phyloP scores from a whole-genome alignment of 2,797 vertebrate genomes.

The Oryzias dopingdopingensis region DNA sequence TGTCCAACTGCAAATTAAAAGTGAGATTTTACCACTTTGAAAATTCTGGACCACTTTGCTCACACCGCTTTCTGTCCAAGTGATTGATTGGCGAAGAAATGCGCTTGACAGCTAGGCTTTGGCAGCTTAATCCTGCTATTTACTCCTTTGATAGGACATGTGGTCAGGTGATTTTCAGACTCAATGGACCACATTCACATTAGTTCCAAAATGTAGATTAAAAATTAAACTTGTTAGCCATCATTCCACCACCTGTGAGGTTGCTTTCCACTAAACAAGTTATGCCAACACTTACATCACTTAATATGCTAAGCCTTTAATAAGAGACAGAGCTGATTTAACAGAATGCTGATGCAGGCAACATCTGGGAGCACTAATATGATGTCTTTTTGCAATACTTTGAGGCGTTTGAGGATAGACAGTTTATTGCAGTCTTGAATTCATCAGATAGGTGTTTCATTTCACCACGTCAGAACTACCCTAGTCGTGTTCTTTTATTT shows the following conservation, averaged over 20 bases:
- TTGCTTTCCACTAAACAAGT: constrained; percentile 43
- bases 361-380: constrained; percentile 40
- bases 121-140: constrained; percentile 56
- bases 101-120: constrained; percentile 34
- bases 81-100: constrained; percentile 44
- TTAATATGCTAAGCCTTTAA: constrained; percentile 48
- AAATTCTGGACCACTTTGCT: constrained; percentile 11
- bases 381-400: constrained; percentile 25
- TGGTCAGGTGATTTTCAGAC: constrained; percentile 50
- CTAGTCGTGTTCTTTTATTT: no score
- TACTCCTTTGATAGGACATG: constrained; percentile 50
- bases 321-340: constrained; percentile 49
- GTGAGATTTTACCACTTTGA: constrained; percentile 34
- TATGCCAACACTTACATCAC: constrained; percentile 59
- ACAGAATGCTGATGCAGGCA: constrained; percentile 52
- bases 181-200: constrained; percentile 25
- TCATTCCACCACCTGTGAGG: constrained; percentile 36
- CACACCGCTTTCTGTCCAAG: constrained; percentile 23
- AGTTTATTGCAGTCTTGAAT: no score
- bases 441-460: not conserved
- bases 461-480: not conserved
- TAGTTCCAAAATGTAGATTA: constrained; percentile 53
- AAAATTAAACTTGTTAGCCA: constrained; percentile 48
- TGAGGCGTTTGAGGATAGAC: constrained; percentile 5
- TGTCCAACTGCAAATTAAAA: constrained; percentile 29